Base-by-base conservation (phyloP, 2,113 vertebrate genomes). In the Brachyhypopomus occidentalis region DNA sequence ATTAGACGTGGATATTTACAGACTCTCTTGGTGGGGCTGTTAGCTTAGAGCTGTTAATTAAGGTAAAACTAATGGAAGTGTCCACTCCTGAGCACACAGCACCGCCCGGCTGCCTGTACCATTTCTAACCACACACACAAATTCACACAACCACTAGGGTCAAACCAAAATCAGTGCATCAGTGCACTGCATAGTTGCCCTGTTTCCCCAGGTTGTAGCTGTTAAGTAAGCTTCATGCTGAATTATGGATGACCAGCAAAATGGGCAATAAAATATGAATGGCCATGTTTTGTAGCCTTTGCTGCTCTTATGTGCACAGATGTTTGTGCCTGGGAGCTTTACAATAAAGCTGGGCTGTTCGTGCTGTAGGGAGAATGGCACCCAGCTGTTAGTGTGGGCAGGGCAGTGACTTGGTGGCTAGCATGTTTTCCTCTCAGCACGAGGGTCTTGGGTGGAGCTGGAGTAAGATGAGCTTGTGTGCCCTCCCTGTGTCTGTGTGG, bases 211-310 rank as follows among this genome's bases (percentile, higher is more conserved):
- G 73, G 56, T 55, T 36, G 73, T 64, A 83, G 72, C 78, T 83
- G 77, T 84, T 84, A 84, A 86, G 72, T 78, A 77, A 64, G 80
- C 71, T 84, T 62, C 14, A 48, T 78, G 66, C 38, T 85, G 84
- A 86, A 78, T 88, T 88, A 88, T 88, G 84, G 81, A 86, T 83
- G 70, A 66, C 77, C 75, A 63, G 77, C 82, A 88, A 88, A 86
- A 85, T 84, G 79, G 73, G 84, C 72, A 80, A 85, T 87, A 85
- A 87, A 87, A 87, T 82, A 85, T 84, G 82, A 85, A 85, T 82
- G 82, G 82, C 60, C 34, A 60, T 55, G 77, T 86, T 85, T 85
- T 85, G 84, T 87, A 87, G 84, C 79, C 79, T 67, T 72, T 71
- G 74, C 79, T 71, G 48, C 73, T 79, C 76, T 41, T 75, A 72